Evolutionary conservation across 2,888 invertebrate species (phyloP), one percentile per base, ranked within the genome.

Genomic region (Pammene aurita): DNA sequence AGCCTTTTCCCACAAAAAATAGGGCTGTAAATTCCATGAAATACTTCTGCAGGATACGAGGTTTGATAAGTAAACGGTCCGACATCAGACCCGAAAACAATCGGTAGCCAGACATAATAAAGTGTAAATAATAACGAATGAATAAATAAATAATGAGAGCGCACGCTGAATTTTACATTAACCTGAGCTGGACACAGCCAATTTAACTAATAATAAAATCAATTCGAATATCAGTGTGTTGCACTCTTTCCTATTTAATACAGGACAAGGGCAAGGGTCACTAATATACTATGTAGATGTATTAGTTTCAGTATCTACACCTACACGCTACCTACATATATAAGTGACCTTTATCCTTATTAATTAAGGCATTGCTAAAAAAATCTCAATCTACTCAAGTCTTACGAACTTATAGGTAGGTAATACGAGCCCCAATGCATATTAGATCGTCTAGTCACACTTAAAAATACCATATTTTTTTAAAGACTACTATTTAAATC

Each of bases 111-210:
- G 71, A 71, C 76, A 71, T 72, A 73, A 75, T 75, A 76, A 71
- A 52, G 72, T 73, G 75, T 76, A 77, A 76, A 78, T 75, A 77
- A 74, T 76, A 76, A 76, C 76, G 74, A 72, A 77, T 76, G 73
- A 74, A 76, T 77, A 76, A 75, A 77, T 77, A 77, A 64, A 73
- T 71, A 73, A 74, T 73, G 72, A 72, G 58, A 63, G 74, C 66
- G 71, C 72, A 71, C 56, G 73, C 74, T 77, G 75, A 78, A 78
- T 77, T 78, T 77, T 75, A 77, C 73, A 78, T 76, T 72, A 75
- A 71, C 71, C 71, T 67, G 52, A 72, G 67, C 34, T 35, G 10
- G 16, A n/a, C 13, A 2, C 34, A 54, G n/a, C 54, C 54, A 54
- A 54, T 54, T 26, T n/a, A 54, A 35, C 7, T 50, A 13, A 13